These are phyloP conservation scores for Deilephila elpenor DNA, from an alignment of 2,888 invertebrate genomes.

Conservation along the genomic window DNA sequence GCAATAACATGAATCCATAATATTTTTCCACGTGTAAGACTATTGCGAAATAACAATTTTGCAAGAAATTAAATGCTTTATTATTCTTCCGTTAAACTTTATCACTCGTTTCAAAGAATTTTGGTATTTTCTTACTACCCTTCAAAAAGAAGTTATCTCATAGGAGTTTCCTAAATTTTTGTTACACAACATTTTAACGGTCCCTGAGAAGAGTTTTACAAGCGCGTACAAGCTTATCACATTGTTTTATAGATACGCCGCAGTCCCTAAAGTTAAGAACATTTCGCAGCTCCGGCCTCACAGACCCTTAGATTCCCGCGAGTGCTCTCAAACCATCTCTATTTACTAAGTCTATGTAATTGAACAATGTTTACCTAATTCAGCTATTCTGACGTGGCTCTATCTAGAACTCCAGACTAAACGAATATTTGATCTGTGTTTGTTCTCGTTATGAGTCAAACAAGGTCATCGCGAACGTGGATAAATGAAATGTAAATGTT, in stretches of 20 bases:
- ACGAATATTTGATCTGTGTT: slow-evolving; percentile 42
- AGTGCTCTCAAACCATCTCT: slow-evolving; percentile 34
- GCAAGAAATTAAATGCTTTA: no score
- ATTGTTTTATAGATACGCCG: slow-evolving; percentile 22
- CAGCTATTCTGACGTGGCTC: slow-evolving; percentile 33
- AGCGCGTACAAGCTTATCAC: slow-evolving; percentile 12
- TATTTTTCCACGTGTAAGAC: neutral
- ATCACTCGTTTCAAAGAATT: neutral
- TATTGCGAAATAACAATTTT: no score
- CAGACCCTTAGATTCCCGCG: slow-evolving; percentile 36
- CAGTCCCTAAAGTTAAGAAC: slow-evolving; percentile 36
- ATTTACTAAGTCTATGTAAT: slow-evolving; percentile 35
- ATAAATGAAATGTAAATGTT: slow-evolving; percentile 5
- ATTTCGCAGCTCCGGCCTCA: slow-evolving; percentile 35
- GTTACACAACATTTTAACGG: neutral
- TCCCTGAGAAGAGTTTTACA: slow-evolving; percentile 9
- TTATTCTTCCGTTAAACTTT: no score
- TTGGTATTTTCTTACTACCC: neutral
- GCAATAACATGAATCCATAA: neutral
- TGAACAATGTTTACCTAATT: slow-evolving; percentile 44
- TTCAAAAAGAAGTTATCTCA: neutral
- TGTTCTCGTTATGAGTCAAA: slow-evolving; percentile 7
- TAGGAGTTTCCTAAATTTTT: no score
- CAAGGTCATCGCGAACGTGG: slow-evolving; percentile 4
- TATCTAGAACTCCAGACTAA: slow-evolving; percentile 33